Evolutionary conservation across 1,140 invertebrate genomes (phyloP), one percentile per base, ranked within the genome.

Genomic region (Aphelenchoides besseyi): DNA sequence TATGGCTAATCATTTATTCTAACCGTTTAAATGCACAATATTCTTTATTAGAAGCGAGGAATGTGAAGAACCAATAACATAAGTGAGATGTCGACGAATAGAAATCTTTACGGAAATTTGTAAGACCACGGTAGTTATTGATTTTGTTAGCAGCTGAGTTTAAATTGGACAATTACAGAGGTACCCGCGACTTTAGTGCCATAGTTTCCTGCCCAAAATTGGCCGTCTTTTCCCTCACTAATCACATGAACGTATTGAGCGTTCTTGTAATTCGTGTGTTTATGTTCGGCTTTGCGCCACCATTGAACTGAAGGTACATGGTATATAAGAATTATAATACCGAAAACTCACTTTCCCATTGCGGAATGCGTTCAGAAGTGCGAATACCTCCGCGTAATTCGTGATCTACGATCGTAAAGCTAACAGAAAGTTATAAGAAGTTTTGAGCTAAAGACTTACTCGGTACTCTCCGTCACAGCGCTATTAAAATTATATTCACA

Each of bases 131-230:
- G n/a, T n/a, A 41, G n/a, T 41, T 41, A 41, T 8, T 41, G 5
- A 8, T 41, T n/a, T n/a, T 41, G 5, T 41, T 5, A n/a, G 5
- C 5, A 41, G 29, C 29, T 66, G 36, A 66, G 36, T 32, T 66
- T 30, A 12, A 66, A 66, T 30, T 32, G n/a, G 16, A 66, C 63
- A 0, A 32, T 33, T 18, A 66, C n/a, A 23, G 63, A 66, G 30
- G 63, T 66, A 12, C 63, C 63, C 9, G 63, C 63, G 1, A 66
- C 3, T 32, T 66, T 66, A 16, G 36, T 33, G 0, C 63, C 63
- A 53, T 66, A 66, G 63, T 66, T 30, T n/a, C 63, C 63, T 12
- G 63, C 63, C 59, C 59, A 61, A 36, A 61, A 61, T 26, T 61
- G 59, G 63, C 29, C 32, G 26, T 37, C 33, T 37, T 53, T 30